Evolutionary conservation across 2,797 vertebrate species (phyloP).

Genomic region (Dromococcyx pavoninus): DNA sequence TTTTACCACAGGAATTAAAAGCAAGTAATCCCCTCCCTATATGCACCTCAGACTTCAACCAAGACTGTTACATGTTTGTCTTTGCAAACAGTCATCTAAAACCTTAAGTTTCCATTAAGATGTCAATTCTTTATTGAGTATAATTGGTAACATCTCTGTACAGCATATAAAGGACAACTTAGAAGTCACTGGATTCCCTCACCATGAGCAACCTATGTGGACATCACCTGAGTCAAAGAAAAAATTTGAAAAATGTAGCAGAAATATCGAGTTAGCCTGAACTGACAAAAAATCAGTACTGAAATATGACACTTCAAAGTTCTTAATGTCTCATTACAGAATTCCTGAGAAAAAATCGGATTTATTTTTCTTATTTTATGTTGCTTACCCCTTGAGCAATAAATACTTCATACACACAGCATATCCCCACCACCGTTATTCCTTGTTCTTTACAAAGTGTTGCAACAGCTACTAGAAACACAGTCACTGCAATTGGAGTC

Average conservation of each 20-base stretch:
- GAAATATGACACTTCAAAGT: neutral
- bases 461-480: conserved; percentile 91
- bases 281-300: neutral
- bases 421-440: conserved; percentile 97
- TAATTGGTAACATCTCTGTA: neutral
- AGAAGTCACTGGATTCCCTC: neutral
- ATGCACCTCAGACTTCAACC: neutral
- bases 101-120: neutral
- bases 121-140: neutral
- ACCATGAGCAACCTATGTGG: neutral
- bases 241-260: neutral
- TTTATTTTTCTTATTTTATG: conserved; percentile 13
- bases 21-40: neutral
- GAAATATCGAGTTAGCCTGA: neutral
- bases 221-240: neutral
- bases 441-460: conserved; percentile 98
- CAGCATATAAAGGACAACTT: neutral
- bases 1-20: neutral
- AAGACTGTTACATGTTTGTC: neutral
- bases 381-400: conserved; percentile 93
- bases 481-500: conserved; percentile 90
- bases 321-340: neutral
- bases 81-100: neutral
- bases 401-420: conserved; percentile 97
- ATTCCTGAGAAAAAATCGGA: neutral